A percentile compares a stretch with the other conserved stretches of the same genome.
Evolutionary conservation across 1,140 invertebrate species (phyloP).

Genomic region (Colletes latitarsis): DNA sequence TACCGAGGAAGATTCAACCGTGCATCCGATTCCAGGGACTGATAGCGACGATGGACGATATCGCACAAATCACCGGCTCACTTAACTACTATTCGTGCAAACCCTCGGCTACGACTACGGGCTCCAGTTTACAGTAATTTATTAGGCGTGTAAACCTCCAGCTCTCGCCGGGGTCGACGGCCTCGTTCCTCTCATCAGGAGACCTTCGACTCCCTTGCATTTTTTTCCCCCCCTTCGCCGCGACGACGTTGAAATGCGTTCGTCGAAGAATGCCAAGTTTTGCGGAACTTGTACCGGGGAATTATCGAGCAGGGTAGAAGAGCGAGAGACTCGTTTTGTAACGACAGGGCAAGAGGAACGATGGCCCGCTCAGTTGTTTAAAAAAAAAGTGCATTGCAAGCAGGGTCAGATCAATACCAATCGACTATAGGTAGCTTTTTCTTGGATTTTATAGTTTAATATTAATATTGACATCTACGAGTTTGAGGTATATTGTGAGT

Average conservation of each 20-base stretch:
- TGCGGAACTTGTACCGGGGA: neutral
- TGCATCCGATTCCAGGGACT: slow-evolving; percentile 73
- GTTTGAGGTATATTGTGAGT: too few relatives aligned
- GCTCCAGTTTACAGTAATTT: slow-evolving; percentile 78
- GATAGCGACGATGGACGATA: slow-evolving; percentile 74
- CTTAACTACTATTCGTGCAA: slow-evolving; percentile 73
- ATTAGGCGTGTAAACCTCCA: slow-evolving; percentile 74
- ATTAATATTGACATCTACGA: too few relatives aligned
- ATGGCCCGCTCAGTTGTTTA: too few relatives aligned
- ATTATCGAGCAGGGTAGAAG: too few relatives aligned
- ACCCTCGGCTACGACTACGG: slow-evolving; percentile 48
- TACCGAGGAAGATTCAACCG: slow-evolving; percentile 70
- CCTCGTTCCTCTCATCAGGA: slow-evolving; percentile 60
- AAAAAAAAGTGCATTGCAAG: too few relatives aligned
- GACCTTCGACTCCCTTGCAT: slow-evolving; percentile 46
- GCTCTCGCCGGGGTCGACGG: slow-evolving; percentile 65
- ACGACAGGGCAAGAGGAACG: too few relatives aligned
- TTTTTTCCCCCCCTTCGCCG: neutral
- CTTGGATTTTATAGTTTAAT: too few relatives aligned
- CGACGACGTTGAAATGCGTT: slow-evolving; percentile 23
- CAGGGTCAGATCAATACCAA: too few relatives aligned
- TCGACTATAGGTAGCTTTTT: too few relatives aligned
- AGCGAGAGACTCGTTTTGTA: too few relatives aligned
- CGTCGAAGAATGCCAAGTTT: slow-evolving; percentile 11
- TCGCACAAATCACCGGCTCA: slow-evolving; percentile 75